These are phyloP conservation scores for Drosophila santomea DNA, from an alignment of 1,140 invertebrate genomes.

Conservation along the genomic window DNA sequence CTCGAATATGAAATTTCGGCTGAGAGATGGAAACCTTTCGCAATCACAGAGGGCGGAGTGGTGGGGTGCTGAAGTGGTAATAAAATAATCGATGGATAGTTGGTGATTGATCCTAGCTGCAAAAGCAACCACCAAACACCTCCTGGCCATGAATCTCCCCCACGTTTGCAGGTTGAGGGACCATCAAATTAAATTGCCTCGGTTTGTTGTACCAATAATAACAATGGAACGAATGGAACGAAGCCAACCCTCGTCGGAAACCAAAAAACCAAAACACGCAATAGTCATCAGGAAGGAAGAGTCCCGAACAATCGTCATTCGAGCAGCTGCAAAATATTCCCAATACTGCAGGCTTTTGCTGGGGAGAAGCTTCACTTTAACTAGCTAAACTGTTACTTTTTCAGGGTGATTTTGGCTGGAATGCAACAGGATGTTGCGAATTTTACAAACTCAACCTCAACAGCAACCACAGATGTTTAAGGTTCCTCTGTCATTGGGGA, in stretches of 20 bases:
- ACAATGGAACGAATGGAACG: slow-evolving; percentile 30
- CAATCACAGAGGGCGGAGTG: background rate
- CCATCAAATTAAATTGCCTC: slow-evolving; percentile 72
- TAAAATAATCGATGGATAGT: slow-evolving; percentile 67
- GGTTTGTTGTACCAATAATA: slow-evolving; percentile 75
- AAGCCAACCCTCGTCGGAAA: slow-evolving; percentile 57
- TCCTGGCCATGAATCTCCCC: background rate
- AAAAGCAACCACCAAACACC: slow-evolving; percentile 38
- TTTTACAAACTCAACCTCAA: slow-evolving; percentile 36
- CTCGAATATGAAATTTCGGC: slow-evolving; percentile 6
- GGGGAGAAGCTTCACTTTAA: slow-evolving; percentile 6
- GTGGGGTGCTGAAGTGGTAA: slow-evolving; percentile 30
- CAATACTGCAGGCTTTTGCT: background rate
- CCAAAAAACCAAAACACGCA: slow-evolving; percentile 57
- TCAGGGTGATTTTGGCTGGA: slow-evolving; percentile 8
- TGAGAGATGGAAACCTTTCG: background rate
- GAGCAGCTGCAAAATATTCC: slow-evolving; percentile 40
- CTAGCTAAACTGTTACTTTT: slow-evolving; percentile 19
- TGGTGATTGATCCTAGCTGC: slow-evolving; percentile 29
- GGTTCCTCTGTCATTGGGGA: background rate
- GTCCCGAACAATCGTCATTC: slow-evolving; percentile 15
- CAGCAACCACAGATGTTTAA: slow-evolving; percentile 53
- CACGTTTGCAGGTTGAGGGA: slow-evolving; percentile 46
- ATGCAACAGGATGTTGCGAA: slow-evolving; percentile 75
- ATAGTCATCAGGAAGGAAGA: slow-evolving; percentile 42